These are phyloP conservation scores for Beroe forskalii DNA, from an alignment of 37 sponge, comb jelly and placozoan species.

Conservation along the genomic window DNA sequence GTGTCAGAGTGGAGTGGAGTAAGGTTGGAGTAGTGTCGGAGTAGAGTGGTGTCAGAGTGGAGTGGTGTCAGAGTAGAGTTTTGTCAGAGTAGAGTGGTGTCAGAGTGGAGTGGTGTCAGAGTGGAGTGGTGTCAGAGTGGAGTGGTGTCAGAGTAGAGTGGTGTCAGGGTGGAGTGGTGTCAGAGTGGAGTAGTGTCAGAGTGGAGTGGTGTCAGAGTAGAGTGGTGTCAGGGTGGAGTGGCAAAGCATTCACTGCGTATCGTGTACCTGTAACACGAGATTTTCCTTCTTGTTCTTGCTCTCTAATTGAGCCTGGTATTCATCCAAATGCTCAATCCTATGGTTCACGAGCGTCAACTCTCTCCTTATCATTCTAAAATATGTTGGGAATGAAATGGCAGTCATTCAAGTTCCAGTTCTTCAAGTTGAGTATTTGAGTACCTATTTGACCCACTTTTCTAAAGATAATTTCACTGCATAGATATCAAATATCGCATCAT, in stretches of 20 bases:
- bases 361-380: conserved; percentile 29
- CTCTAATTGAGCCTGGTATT: conserved; percentile 51
- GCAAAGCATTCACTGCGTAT: neutral
- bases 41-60: neutral
- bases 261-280: conserved; percentile 15
- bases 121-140: neutral
- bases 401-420: too few relatives aligned
- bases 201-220: neutral
- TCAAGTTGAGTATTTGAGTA: too few relatives aligned
- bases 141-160: neutral
- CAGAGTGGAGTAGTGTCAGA: neutral
- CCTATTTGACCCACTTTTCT: too few relatives aligned
- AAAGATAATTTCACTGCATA: too few relatives aligned
- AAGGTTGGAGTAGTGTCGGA: neutral
- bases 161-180: neutral
- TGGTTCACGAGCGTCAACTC: conserved; percentile 47
- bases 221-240: neutral
- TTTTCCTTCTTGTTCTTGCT: conserved; percentile 17
- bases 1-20: neutral
- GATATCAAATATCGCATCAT: too few relatives aligned
- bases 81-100: neutral
- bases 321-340: conserved; percentile 12
- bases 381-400: neutral
- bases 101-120: neutral
- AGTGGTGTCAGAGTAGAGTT: neutral